phyloP scores from a whole-genome alignment of 2,797 vertebrate genomes.

The Moxostoma hubbsi region DNA sequence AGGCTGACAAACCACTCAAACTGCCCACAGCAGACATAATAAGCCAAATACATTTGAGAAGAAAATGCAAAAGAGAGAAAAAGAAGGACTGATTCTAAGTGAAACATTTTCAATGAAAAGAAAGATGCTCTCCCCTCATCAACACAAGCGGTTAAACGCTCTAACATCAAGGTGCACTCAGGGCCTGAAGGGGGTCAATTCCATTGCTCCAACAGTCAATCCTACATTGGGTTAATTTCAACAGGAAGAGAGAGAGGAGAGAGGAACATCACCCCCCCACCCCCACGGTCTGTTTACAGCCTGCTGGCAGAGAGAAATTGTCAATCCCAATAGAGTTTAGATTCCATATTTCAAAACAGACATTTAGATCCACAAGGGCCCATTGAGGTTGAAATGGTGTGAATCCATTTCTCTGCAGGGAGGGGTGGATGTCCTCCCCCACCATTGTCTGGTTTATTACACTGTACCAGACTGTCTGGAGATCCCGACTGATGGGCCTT shows the following conservation, averaged over 20 bases:
- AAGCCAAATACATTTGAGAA: background rate
- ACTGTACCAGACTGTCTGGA: conserved; percentile 19
- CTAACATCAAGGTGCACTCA: conserved; percentile 10
- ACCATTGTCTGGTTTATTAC: conserved; percentile 45
- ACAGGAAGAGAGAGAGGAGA: background rate
- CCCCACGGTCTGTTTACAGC: conserved; percentile 42
- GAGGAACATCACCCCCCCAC: conserved; percentile 11
- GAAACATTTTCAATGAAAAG: conserved; percentile 10
- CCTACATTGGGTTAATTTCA: conserved; percentile 29
- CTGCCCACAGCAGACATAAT: conserved; percentile 15
- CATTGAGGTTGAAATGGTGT: conserved; percentile 48
- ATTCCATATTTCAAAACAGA: conserved; percentile 52
- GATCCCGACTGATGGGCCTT: conserved; percentile 42
- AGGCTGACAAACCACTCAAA: background rate
- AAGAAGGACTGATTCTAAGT: too few species aligned
- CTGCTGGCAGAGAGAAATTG: conserved; percentile 37
- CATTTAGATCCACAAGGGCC: conserved; percentile 43
- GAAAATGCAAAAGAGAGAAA: too few species aligned
- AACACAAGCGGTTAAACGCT: conserved; percentile 8
- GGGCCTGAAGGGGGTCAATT: conserved; percentile 18
- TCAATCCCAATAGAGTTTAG: conserved; percentile 48
- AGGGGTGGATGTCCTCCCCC: conserved; percentile 2
- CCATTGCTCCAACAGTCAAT: background rate
- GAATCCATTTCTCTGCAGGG: conserved; percentile 43
- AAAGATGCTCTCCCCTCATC: conserved; percentile 13